Conservation (phyloP, 2,113 vertebrate species). For the Rhinolophus sinicus region DNA sequence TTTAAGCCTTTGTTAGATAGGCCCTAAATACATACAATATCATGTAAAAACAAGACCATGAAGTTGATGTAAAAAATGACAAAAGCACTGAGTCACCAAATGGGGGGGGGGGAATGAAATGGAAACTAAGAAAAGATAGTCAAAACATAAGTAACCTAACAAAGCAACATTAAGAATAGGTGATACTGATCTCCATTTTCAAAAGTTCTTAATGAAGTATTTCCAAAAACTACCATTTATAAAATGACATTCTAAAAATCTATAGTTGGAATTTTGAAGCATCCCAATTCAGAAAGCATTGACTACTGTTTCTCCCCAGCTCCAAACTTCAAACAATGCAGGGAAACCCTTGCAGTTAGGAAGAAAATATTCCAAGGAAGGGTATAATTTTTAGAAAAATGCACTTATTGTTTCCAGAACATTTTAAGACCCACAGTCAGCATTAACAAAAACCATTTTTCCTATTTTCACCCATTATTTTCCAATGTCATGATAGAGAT, state of each 20-base stretch:
- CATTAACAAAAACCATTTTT: conserved; percentile 63
- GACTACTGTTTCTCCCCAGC: conserved; percentile 54
- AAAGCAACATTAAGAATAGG: conserved; percentile 76
- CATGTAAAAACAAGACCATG: conserved; percentile 75
- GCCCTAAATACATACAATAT: conserved; percentile 53
- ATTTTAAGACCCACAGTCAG: conserved; percentile 66
- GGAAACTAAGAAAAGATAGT: conserved; percentile 76
- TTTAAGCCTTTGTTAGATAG: conserved; percentile 64
- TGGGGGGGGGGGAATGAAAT: conserved; percentile 70
- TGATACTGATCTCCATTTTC: conserved; percentile 70
- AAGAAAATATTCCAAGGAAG: conserved; percentile 70
- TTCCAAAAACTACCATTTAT: conserved; percentile 78
- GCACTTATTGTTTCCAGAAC: conserved; percentile 75
- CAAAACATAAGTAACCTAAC: conserved; percentile 69
- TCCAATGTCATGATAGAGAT: conserved; percentile 76
- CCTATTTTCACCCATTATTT: conserved; percentile 73
- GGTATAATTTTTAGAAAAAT: conserved; percentile 65
- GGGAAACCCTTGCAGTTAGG: conserved; percentile 54
- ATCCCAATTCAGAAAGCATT: conserved; percentile 70
- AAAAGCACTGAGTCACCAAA: conserved; percentile 70
- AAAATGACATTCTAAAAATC: conserved; percentile 80
- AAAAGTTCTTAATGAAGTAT: conserved; percentile 71
- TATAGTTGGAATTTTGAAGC: conserved; percentile 73
- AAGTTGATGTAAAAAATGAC: conserved; percentile 66
- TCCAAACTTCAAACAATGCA: conserved; percentile 67